Evolutionary conservation across 2,797 vertebrate species (phyloP).

Genomic region (Sylvilagus floridanus): DNA sequence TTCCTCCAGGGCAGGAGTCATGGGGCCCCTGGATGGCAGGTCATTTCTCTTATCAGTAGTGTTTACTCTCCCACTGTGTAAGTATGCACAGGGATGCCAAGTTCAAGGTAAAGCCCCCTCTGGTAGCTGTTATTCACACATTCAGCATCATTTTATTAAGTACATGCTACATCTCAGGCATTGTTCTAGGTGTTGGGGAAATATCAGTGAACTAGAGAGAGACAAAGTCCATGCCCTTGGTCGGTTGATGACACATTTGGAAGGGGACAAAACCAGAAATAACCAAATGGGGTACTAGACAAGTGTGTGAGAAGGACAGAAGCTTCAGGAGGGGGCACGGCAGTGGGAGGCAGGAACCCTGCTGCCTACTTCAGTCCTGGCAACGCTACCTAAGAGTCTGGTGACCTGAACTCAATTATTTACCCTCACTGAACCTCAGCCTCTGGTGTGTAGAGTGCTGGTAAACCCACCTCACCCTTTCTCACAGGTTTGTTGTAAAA

Average conservation of each 20-base stretch:
- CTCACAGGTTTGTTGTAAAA: constrained; percentile 60
- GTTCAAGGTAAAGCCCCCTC: not conserved
- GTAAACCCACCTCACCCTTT: constrained; percentile 26
- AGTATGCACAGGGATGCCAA: not conserved
- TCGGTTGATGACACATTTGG: not conserved
- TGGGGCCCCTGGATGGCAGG: not conserved
- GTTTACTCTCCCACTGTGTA: not conserved
- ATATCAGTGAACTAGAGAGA: constrained; percentile 4
- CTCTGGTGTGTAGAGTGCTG: constrained; percentile 36
- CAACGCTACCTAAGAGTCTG: not conserved
- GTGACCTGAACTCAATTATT: not conserved
- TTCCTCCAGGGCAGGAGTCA: not conserved
- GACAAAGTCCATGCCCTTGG: not conserved
- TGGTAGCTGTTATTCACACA: not conserved
- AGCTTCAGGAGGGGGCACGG: not conserved
- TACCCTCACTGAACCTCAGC: constrained; percentile 1
- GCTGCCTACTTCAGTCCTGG: not conserved
- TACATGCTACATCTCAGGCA: not conserved
- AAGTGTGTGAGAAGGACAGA: not conserved
- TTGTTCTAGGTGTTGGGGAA: not conserved
- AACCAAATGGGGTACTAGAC: not conserved
- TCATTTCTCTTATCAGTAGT: not conserved
- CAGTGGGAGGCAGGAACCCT: not conserved
- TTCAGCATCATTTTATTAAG: constrained; percentile 28
- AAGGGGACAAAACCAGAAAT: not conserved